Conservation (phyloP, 2,113 vertebrate genomes). For the Uropsilus gracilis region DNA sequence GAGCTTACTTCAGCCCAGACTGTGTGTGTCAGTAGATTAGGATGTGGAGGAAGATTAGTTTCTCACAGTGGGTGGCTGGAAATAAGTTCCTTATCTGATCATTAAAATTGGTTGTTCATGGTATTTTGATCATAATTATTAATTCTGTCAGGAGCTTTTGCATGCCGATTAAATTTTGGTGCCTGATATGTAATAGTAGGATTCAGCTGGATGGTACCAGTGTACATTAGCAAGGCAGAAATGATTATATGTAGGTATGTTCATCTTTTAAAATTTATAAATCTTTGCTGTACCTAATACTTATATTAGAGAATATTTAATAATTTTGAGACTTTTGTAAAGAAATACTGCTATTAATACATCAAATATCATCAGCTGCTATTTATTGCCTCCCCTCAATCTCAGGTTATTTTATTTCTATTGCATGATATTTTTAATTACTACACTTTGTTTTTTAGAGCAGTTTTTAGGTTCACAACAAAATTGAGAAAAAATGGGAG, state of each 20-base stretch:
- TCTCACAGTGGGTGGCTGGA: conserved; percentile 75
- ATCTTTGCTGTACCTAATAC: not conserved
- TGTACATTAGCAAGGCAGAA: conserved; percentile 69
- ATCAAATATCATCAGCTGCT: not conserved
- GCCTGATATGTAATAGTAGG: conserved; percentile 57
- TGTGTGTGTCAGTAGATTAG: conserved; percentile 85
- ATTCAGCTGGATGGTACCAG: conserved; percentile 72
- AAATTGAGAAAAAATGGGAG: not conserved
- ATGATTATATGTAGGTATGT: not conserved
- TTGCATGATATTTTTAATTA: not conserved
- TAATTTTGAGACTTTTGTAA: not conserved
- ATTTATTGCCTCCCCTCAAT: not conserved
- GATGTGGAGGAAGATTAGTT: conserved; percentile 82
- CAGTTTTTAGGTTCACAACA: not conserved
- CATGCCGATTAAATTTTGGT: conserved; percentile 57
- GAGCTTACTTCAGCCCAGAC: conserved; percentile 83
- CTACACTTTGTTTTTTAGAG: not conserved
- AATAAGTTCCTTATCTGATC: conserved; percentile 85
- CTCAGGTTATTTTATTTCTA: not conserved
- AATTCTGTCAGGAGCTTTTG: conserved; percentile 79
- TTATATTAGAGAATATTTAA: conserved; percentile 29
- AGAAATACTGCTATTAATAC: not conserved
- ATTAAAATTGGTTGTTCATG: conserved; percentile 82
- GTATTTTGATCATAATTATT: conserved; percentile 84
- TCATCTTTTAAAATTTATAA: not conserved